phyloP scores from a whole-genome alignment of 2,888 invertebrate species.

The Cephus pygmeus region DNA sequence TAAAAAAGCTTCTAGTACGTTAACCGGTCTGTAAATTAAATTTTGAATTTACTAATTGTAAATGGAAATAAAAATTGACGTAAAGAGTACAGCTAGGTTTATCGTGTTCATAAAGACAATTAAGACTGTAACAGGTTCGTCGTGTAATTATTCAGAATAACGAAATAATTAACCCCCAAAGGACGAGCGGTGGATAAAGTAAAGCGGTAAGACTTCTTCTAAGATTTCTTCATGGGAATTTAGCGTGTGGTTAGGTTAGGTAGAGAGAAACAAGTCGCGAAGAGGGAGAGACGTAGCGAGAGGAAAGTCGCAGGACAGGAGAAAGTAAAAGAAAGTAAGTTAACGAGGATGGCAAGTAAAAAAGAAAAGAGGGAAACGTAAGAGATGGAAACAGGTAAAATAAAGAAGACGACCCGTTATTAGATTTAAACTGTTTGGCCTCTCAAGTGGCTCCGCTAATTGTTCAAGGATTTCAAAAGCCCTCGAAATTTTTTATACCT shows the following conservation, averaged over 20 bases:
- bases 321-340: conserved; percentile 14
- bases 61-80: no score
- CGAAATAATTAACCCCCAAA: conserved; percentile 35
- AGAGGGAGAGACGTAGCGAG: conserved; percentile 5
- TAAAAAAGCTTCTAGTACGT: no score
- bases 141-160: conserved; percentile 37
- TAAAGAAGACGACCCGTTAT: conserved; percentile 41
- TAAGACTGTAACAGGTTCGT: neutral
- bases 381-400: conserved; percentile 18
- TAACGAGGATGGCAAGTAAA: no score
- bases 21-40: no score
- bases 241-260: neutral
- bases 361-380: neutral
- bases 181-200: no score
- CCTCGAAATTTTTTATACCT: conserved; percentile 28
- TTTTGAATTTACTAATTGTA: no score
- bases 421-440: conserved; percentile 52
- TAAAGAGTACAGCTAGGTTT: no score
- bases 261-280: conserved; percentile 9
- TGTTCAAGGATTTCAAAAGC: conserved; percentile 29
- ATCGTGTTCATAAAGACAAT: no score
- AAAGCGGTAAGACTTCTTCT: conserved; percentile 12
- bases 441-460: conserved; percentile 43
- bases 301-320: conserved; percentile 1
- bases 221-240: conserved; percentile 9